Evolutionary conservation across 1,140 invertebrate genomes (phyloP).

Genomic region (Coenobita brevimanus): DNA sequence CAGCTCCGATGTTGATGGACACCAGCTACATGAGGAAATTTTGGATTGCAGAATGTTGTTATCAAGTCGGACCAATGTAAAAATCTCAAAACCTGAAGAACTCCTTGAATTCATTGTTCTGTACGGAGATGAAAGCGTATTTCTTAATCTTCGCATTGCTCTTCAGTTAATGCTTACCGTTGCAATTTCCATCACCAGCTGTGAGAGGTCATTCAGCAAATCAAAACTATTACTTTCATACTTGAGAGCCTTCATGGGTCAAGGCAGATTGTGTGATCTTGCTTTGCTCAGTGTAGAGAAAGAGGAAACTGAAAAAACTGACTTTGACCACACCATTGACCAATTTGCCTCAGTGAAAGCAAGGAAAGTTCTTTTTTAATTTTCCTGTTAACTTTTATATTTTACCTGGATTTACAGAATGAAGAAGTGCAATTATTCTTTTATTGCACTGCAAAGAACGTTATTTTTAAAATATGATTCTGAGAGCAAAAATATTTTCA

Average conservation of each 20-base stretch:
- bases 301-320: not conserved
- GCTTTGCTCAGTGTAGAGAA: not conserved
- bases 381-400: too few relatives aligned
- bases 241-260: not conserved
- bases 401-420: too few relatives aligned
- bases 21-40: not conserved
- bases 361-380: not conserved
- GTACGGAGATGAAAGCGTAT: not conserved
- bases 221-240: not conserved
- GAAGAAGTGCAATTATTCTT: too few relatives aligned
- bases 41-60: not conserved
- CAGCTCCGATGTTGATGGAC: not conserved
- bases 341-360: not conserved
- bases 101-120: not conserved
- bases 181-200: not conserved
- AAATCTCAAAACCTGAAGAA: not conserved
- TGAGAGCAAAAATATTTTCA: too few relatives aligned
- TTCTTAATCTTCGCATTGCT: not conserved
- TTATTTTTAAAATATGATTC: too few relatives aligned
- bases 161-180: not conserved
- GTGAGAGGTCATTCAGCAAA: not conserved
- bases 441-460: too few relatives aligned
- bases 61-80: not conserved
- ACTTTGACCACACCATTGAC: not conserved
- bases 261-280: not conserved